Evolutionary conservation across 1,140 invertebrate genomes (phyloP).

Genomic region (Brachionus koreanus): DNA sequence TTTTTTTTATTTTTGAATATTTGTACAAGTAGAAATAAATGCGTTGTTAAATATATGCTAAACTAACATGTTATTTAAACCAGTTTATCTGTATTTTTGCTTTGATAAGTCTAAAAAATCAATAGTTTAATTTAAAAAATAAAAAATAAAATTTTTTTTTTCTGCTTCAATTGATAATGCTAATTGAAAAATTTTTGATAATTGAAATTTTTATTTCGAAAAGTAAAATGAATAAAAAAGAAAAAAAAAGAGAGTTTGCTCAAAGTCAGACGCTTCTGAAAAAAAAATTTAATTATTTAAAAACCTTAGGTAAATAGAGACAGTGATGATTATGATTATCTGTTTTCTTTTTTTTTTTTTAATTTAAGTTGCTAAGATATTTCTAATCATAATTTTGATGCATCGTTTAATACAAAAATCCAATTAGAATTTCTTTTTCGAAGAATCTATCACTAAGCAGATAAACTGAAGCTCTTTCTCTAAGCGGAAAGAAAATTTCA

Average conservation of each 20-base stretch:
- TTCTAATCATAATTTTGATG: conserved; percentile 23
- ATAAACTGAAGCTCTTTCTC: neutral
- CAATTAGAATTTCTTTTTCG: neutral
- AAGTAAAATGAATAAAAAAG: neutral
- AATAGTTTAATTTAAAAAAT: neutral
- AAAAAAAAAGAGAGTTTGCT: neutral
- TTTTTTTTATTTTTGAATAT: neutral
- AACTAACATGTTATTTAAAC: neutral
- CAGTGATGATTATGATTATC: conserved; percentile 10
- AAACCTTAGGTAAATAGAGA: neutral
- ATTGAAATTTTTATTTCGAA: neutral
- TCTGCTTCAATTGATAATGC: no score
- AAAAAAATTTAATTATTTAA: conserved; percentile 7
- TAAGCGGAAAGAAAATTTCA: neutral
- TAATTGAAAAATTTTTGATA: neutral
- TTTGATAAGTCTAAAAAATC: neutral
- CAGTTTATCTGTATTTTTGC: neutral
- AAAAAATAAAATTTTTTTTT: neutral
- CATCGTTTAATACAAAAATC: neutral
- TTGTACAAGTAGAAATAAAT: neutral
- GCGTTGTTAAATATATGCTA: neutral
- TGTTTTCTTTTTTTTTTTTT: neutral
- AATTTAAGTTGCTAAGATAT: conserved; percentile 23
- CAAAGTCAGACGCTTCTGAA: neutral
- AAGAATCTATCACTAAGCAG: neutral